Conservation (phyloP, 2,888 invertebrate species). For the Eremobia ochroleuca region DNA sequence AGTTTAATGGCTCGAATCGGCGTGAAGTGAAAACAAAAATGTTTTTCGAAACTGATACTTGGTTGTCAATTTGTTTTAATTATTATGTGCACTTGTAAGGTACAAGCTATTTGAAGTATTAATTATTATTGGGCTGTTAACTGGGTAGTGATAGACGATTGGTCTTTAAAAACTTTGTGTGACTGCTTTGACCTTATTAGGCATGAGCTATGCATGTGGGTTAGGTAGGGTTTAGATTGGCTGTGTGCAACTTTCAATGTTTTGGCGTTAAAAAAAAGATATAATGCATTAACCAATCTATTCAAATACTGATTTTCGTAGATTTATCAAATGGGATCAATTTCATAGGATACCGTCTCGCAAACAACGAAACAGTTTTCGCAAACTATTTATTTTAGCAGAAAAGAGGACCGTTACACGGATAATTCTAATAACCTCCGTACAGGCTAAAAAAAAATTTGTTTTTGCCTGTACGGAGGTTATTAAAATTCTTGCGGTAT, state of each 20-base stretch:
- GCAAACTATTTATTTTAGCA: constrained; percentile 15
- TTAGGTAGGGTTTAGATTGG: not conserved
- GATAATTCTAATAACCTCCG: constrained; percentile 5
- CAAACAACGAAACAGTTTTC: not conserved
- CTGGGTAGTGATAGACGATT: constrained; percentile 32
- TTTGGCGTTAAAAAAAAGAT: not conserved
- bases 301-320: not conserved
- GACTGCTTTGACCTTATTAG: constrained; percentile 53
- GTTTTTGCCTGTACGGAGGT: no score
- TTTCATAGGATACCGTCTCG: not conserved
- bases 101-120: constrained; percentile 53
- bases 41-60: constrained; percentile 48
- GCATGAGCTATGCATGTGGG: not conserved
- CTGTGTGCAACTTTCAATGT: not conserved
- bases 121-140: constrained; percentile 50
- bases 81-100: constrained; percentile 53
- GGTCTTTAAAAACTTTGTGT: constrained; percentile 33
- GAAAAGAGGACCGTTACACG: constrained; percentile 25
- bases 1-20: constrained; percentile 67
- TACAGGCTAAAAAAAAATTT: no score
- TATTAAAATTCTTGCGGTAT: constrained; percentile 54
- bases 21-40: constrained; percentile 66
- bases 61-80: constrained; percentile 57
- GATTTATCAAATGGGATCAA: not conserved
- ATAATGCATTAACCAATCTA: not conserved